Evolutionary conservation across 2,888 invertebrate species (phyloP), one percentile per base, ranked within the genome.

Genomic region (Calephelis perditalis): DNA sequence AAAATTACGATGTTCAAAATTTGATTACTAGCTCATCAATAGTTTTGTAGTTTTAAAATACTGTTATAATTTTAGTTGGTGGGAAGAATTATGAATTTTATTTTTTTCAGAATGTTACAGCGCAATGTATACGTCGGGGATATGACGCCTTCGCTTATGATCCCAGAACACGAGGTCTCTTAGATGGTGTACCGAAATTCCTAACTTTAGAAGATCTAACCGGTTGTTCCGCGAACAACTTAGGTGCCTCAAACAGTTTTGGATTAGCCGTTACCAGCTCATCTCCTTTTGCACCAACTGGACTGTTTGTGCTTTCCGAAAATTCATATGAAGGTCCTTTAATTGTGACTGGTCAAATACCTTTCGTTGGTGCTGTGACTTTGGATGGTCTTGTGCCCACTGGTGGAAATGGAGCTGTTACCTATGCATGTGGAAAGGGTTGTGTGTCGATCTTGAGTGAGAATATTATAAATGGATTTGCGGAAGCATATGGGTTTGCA

Each of bases 211-310:
- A 57, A 36, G 56, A 49, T 10, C 37, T 44, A n/a, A 58, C 57
- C 8, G 60, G 65, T 3, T 59, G 59, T 7, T 62, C 47, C 40
- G 61, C 65, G 46, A 63, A 57, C 7, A 36, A 59, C 11, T 58
- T 63, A n/a, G 61, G 66, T 12, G 68, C 62, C 12, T 67, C 67
- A 7, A 68, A 64, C 58, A 69, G 70, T 15, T 68, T 68, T 15
- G 66, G 65, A 9, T 60, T 71, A 8, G 60, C 63, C 10, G 65
- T 74, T 4, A 65, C 67, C 52, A 71, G 73, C 58, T 60, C 65
- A 57, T 76, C 78, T 1, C 72, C 75, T 0, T 70, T 74, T 36
- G 62, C 71, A 5, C 78, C 78, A 1, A 72, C 63, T 35, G 78
- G 78, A 6, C 63, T 80, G 3, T 63, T 68, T 7, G 62, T 78